Base-by-base conservation (phyloP, 2,797 vertebrate genomes). In the Cirrhinus molitorella region DNA sequence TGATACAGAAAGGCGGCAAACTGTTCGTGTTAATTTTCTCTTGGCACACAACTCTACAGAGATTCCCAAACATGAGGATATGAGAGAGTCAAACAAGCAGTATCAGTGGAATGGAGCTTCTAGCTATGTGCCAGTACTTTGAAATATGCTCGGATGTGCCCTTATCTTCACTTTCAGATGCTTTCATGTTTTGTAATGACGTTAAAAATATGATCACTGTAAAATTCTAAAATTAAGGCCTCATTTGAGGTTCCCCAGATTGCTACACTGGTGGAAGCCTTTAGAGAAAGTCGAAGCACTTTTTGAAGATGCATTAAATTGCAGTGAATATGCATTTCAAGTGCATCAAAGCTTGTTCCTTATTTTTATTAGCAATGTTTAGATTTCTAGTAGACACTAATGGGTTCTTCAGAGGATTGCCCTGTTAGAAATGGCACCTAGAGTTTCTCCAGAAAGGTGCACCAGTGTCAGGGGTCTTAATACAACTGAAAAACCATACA, bases 21-120 rank as follows among this genome's bases (percentile, higher is more conserved):
- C 71, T 76, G 75, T 84, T 83, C 70, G 51, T 67, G 72, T 76
- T 67, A 4, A 74, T 57, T 86, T 47, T 76, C 40, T 85, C 61
- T 49, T 74, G 68, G 66, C 43, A 40, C 74, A 25, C 47, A 80
- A 40, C 70, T 59, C 59, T 74, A 28, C 45, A 25, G 70, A 79
- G 78, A 88, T 80, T 82, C 57, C 25, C 49, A 71, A 68, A 59
- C 51, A 55, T 4, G 40, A 28, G 55, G 71, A 40, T 31, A 9
- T 40, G 63, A 17, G 61, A 75, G 80, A 57, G 68, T 82, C 21
- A 25, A 76, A 73, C 23, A 79, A 75, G 49, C 47, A 25, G 34
- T 55, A 28, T 63, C 43, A n/a, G 45, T 51, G 17, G 14, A 72
- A 73, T 7, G 8, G 16, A 72, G 79, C 19, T 80, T 57, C 17